Evolutionary conservation across 2,888 invertebrate species (phyloP).

Genomic region (Apoda limacodes): DNA sequence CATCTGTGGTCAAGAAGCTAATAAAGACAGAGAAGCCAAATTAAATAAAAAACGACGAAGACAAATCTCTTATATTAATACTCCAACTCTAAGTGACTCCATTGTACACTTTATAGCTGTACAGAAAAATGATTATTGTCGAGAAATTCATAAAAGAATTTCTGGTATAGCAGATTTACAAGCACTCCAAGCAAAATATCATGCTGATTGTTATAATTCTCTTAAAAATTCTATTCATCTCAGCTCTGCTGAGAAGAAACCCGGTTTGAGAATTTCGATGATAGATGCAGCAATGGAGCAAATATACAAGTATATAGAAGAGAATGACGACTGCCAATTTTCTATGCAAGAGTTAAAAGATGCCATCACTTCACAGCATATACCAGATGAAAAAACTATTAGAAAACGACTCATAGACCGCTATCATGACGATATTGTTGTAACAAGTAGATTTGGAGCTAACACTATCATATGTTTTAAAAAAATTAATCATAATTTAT

Average conservation of each 20-base stretch:
- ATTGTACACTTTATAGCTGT: conserved; percentile 5
- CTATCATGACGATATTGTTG: too few species aligned
- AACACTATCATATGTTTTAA: too few species aligned
- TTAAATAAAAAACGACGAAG: too few species aligned
- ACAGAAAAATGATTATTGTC: conserved; percentile 6
- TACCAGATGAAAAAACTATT: too few species aligned
- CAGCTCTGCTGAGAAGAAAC: conserved; percentile 5
- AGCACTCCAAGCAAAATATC: conserved; percentile 7
- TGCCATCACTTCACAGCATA: too few species aligned
- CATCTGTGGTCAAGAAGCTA: too few species aligned
- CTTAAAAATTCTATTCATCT: conserved; percentile 1
- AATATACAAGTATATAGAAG: conserved; percentile 12
- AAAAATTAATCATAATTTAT: too few species aligned
- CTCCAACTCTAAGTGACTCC: too few species aligned
- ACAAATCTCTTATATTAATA: too few species aligned
- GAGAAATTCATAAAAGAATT: conserved; percentile 8
- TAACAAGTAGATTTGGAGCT: too few species aligned
- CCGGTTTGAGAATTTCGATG: conserved; percentile 5
- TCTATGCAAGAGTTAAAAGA: conserved; percentile 15
- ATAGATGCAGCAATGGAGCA: conserved; percentile 15
- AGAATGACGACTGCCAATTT: conserved; percentile 17
- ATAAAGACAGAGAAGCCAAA: too few species aligned
- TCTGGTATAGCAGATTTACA: conserved; percentile 7
- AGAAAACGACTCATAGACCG: too few species aligned
- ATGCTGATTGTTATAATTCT: conserved; percentile 8